These are phyloP conservation scores for Cotesia congregata DNA, from an alignment of 2,888 invertebrate genomes.

Conservation along the genomic window DNA sequence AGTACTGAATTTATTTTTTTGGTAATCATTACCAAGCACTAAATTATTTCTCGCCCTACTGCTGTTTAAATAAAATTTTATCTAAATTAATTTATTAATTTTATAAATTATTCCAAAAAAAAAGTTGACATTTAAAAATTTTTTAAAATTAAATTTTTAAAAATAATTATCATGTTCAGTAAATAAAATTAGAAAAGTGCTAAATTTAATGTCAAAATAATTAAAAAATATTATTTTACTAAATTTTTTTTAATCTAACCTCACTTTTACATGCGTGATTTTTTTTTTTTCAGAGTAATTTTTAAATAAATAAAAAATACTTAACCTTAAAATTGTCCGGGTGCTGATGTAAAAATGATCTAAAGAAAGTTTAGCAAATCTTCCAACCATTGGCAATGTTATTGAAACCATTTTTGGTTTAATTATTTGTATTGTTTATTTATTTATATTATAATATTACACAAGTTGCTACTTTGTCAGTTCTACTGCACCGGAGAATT, in stretches of 20 bases:
- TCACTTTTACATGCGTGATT: not conserved
- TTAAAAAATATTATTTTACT: too few relatives aligned
- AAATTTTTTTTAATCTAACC: not conserved
- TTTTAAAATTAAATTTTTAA: too few relatives aligned
- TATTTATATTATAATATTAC: not conserved
- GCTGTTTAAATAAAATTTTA: too few relatives aligned
- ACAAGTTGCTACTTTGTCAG: too few relatives aligned
- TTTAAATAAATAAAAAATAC: not conserved
- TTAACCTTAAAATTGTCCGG: not conserved
- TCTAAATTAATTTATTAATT: too few relatives aligned
- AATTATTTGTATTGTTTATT: not conserved
- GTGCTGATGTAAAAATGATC: not conserved
- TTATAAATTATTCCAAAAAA: too few relatives aligned
- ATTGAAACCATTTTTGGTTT: slow-evolving; percentile 8
- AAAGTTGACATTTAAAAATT: too few relatives aligned
- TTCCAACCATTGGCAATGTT: not conserved
- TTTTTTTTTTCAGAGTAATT: not conserved
- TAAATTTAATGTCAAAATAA: too few relatives aligned
- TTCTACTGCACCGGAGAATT: too few relatives aligned
- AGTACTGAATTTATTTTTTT: slow-evolving; percentile 57
- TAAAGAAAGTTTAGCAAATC: not conserved
- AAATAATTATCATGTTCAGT: too few relatives aligned
- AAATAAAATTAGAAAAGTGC: too few relatives aligned
- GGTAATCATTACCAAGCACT: slow-evolving; percentile 18
- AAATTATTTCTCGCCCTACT: not conserved